Conservation (phyloP, 1,140 invertebrate species). For the Nilaparvata lugens region DNA sequence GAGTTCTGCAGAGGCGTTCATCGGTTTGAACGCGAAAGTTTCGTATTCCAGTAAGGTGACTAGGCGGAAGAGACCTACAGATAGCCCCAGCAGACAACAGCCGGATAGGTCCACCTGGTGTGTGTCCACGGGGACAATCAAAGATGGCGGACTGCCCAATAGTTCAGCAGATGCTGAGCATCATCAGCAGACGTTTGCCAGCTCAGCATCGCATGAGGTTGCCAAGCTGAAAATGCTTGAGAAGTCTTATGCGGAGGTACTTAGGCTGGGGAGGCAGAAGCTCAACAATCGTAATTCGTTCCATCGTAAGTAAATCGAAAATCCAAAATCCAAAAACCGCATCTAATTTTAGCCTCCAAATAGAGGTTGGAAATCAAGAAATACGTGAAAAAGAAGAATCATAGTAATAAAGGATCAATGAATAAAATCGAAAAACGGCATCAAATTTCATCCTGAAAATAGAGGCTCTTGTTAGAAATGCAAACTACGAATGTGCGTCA, state of each 20-base stretch:
- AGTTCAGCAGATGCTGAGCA: not conserved
- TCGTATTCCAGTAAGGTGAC: conserved; percentile 15
- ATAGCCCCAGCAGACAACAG: conserved; percentile 46
- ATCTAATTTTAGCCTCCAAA: too few relatives aligned
- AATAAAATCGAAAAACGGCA: too few relatives aligned
- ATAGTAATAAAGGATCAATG: too few relatives aligned
- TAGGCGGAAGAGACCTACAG: conserved; percentile 16
- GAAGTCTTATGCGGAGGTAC: conserved; percentile 70
- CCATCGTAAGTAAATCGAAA: not conserved
- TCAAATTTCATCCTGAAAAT: too few relatives aligned
- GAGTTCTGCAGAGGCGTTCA: not conserved
- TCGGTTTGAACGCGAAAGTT: conserved; percentile 11
- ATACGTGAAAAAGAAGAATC: too few relatives aligned
- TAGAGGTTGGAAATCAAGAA: too few relatives aligned
- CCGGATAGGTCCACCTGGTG: conserved; percentile 26
- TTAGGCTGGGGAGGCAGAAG: conserved; percentile 37
- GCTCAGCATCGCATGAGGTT: conserved; percentile 57
- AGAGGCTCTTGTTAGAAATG: too few relatives aligned
- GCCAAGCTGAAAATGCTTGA: conserved; percentile 69
- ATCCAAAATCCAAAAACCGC: too few relatives aligned
- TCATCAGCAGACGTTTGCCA: conserved; percentile 33
- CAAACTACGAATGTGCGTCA: too few relatives aligned
- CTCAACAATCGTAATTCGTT: not conserved
- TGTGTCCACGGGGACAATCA: conserved; percentile 37
- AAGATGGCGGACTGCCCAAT: conserved; percentile 9